Base-by-base conservation (phyloP, 1,140 invertebrate species). In the Nasonia vitripennis region DNA sequence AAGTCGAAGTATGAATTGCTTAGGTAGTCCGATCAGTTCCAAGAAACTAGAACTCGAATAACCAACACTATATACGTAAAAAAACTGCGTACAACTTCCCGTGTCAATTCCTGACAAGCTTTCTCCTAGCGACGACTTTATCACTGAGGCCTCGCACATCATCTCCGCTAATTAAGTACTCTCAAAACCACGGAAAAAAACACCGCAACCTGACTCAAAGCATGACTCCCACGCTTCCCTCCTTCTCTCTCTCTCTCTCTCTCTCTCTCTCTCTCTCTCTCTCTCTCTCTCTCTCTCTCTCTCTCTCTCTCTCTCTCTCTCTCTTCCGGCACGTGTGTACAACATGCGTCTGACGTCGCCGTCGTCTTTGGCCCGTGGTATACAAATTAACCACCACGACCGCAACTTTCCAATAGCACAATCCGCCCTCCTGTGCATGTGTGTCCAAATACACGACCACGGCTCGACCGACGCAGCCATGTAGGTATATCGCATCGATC, bases 331-430 rank as follows among this genome's bases (percentile, higher is more conserved):
- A 62, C 20, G 20, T 62, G 17, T 62, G 12, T 55, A 1, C 68
- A 12, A 5, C 70, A 71, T 75, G 73, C 73, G 37, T 75, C 73
- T 74, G 71, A 31, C 34, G 71, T 74, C 12, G 71, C 4, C 34
- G 67, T n/a, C 23, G 68, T 34, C 31, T 31, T 71, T 10, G 68
- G 1, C 23, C 9, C 10, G 27, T 71, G 11, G 41, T 68, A 37
- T 67, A 78, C 75, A 70, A 84, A 87, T 89, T 87, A 89, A 88
- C 88, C 85, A 79, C 81, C 6, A 17, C 45, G 79, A 78, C 78
- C 80, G 79, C 87, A 83, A 84, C 75, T 87, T 88, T 88, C 83
- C 85, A 84, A 89, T 86, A 85, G 14, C 68, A 17, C 51, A 84
- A 88, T 88, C 84, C 51, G 51, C 51, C 68, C 68, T 23, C 68